A percentile compares a stretch with the other conserved stretches of the same genome.
Evolutionary conservation across 1,140 invertebrate species (phyloP).

Genomic region (Dryas iulia): DNA sequence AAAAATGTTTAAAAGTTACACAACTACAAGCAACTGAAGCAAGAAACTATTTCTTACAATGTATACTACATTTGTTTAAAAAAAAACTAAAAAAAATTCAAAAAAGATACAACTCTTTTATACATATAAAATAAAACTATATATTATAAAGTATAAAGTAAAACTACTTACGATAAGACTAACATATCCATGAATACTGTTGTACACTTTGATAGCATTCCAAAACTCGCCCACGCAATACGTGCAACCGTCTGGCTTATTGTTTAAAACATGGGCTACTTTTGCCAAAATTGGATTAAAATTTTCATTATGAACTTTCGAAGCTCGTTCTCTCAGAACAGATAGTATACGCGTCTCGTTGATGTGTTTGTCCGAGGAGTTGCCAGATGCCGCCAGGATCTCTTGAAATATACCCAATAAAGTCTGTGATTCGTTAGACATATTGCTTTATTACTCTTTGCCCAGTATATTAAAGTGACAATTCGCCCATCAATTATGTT

Average conservation of each 20-base stretch:
- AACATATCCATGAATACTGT: constrained; percentile 69
- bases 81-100: too few relatives aligned
- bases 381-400: constrained; percentile 61
- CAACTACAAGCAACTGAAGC: too few relatives aligned
- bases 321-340: constrained; percentile 55
- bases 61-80: too few relatives aligned
- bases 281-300: constrained; percentile 57
- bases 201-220: constrained; percentile 62
- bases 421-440: constrained; percentile 65
- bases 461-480: not conserved
- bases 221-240: constrained; percentile 69
- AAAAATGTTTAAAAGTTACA: too few relatives aligned
- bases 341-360: constrained; percentile 65
- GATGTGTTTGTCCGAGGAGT: constrained; percentile 53
- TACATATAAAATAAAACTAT: too few relatives aligned
- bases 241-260: constrained; percentile 58
- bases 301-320: constrained; percentile 45
- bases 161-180: constrained; percentile 62
- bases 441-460: constrained; percentile 35
- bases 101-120: too few relatives aligned
- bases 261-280: constrained; percentile 56
- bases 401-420: constrained; percentile 69
- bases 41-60: too few relatives aligned
- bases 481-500: constrained; percentile 11
- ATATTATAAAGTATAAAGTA: not conserved